Evolutionary conservation across 2,113 vertebrate genomes (phyloP).

Genomic region (Chloebia gouldiae): DNA sequence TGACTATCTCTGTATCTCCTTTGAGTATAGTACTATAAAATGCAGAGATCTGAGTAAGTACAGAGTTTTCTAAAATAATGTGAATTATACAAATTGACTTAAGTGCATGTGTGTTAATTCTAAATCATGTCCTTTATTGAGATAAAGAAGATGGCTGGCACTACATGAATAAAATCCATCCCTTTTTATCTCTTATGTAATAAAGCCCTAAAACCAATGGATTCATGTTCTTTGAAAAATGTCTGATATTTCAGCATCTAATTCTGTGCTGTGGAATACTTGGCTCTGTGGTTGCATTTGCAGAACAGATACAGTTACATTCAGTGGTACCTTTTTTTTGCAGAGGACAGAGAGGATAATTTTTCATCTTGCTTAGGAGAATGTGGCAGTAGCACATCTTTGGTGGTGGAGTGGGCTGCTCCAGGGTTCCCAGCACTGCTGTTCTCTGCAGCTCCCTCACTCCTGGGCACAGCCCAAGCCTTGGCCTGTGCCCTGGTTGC

Average conservation of each 20-base stretch:
- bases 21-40: slow-evolving; percentile 99
- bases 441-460: neutral
- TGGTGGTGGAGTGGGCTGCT: neutral
- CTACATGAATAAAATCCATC: neutral
- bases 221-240: neutral
- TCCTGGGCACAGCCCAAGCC: neutral
- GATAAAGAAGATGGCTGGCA: neutral
- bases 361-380: neutral
- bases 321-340: neutral
- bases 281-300: neutral
- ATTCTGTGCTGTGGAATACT: neutral
- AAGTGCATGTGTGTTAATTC: neutral
- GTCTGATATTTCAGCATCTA: neutral
- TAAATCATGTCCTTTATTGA: neutral
- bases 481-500: neutral
- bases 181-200: neutral
- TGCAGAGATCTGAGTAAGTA: slow-evolving; percentile 99
- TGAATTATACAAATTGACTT: neutral
- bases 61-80: neutral
- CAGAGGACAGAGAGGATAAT: neutral
- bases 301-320: neutral
- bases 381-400: neutral
- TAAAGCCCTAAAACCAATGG: neutral
- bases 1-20: slow-evolving; percentile 99
- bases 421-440: accelerated